These are phyloP conservation scores for Agraylea sexmaculata DNA, from an alignment of 1,140 invertebrate species.

Conservation along the genomic window DNA sequence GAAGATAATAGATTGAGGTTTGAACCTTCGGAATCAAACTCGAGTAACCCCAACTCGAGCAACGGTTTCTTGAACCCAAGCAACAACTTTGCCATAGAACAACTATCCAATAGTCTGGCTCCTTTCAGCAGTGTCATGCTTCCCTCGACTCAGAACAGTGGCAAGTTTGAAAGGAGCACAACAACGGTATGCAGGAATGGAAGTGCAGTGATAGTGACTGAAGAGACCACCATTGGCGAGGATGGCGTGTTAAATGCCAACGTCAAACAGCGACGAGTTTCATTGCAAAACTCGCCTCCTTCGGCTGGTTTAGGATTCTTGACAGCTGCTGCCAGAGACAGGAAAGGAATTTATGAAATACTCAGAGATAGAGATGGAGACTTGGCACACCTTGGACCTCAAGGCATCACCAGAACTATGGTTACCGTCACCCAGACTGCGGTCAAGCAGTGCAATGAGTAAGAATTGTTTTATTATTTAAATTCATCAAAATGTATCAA, in stretches of 20 bases:
- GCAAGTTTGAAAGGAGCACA: constrained; percentile 21
- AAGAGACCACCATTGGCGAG: constrained; percentile 32
- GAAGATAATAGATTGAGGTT: constrained; percentile 1
- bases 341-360: constrained; percentile 18
- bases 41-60: no score
- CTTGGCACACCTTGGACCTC: constrained; percentile 28
- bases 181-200: constrained; percentile 32
- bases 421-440: constrained; percentile 34
- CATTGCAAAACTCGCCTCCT: constrained; percentile 31
- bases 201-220: constrained; percentile 32
- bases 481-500: no score
- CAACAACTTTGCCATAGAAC: no score
- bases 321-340: constrained; percentile 13
- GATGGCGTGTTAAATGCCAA: constrained; percentile 31
- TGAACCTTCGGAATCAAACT: background rate
- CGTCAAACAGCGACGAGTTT: constrained; percentile 32
- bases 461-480: constrained; percentile 23
- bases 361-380: constrained; percentile 8
- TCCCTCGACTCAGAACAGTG: constrained; percentile 16
- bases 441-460: constrained; percentile 37
- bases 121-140: constrained; percentile 9
- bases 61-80: no score
- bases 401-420: constrained; percentile 30
- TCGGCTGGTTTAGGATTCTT: constrained; percentile 21
- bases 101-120: no score